Conservation (phyloP, 2,797 vertebrate species). For the Pantherophis vulpinus region DNA sequence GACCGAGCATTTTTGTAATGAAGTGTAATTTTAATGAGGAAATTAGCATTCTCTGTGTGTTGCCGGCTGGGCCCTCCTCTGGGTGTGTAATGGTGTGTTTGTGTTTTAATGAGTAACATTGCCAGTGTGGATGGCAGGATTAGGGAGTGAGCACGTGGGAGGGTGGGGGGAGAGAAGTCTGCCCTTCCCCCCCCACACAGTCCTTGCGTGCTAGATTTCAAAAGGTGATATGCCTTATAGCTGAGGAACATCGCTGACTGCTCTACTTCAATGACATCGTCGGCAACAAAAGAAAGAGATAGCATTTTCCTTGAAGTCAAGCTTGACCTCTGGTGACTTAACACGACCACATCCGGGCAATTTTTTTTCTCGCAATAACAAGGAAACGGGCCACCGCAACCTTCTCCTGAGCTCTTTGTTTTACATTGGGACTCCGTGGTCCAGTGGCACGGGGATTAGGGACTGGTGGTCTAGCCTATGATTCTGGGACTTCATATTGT, state of each 20-base stretch:
- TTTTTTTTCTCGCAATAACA: neutral
- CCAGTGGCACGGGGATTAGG: neutral
- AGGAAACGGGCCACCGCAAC: neutral
- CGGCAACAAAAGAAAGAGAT: neutral
- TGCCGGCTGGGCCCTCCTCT: conserved; percentile 16
- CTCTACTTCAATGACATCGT: neutral
- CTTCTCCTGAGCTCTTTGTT: neutral
- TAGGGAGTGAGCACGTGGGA: neutral
- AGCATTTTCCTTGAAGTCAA: neutral
- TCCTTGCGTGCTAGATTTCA: neutral
- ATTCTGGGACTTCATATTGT: neutral
- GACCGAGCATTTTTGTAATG: conserved; percentile 19
- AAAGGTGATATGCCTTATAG: neutral
- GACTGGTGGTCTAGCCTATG: neutral
- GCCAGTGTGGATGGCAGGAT: neutral
- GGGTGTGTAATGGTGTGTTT: conserved; percentile 10
- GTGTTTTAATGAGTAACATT: conserved; percentile 20
- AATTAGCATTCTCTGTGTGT: conserved; percentile 30
- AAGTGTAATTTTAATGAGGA: conserved; percentile 37
- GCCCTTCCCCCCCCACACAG: too few species aligned
- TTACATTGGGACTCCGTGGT: neutral
- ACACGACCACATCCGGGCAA: neutral
- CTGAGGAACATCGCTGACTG: neutral
- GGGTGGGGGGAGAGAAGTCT: too few species aligned
- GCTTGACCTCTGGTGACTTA: neutral